These are phyloP conservation scores for Orthosia cruda DNA, from an alignment of 2,888 invertebrate species.

Conservation along the genomic window DNA sequence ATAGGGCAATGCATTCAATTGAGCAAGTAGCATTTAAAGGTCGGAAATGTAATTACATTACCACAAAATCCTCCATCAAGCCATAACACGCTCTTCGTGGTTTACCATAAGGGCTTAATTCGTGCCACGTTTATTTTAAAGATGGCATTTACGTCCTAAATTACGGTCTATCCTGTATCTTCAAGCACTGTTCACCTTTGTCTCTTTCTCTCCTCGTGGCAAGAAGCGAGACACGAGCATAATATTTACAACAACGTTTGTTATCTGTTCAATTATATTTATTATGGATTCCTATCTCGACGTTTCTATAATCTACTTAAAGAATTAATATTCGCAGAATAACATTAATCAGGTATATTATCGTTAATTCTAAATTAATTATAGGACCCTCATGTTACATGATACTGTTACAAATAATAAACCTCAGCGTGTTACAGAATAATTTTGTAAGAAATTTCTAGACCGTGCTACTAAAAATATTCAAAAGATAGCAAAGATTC, in stretches of 20 bases:
- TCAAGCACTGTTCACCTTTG: slow-evolving; percentile 7
- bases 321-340: neutral
- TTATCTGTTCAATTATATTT: slow-evolving; percentile 16
- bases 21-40: slow-evolving; percentile 77
- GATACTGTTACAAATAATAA: neutral
- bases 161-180: slow-evolving; percentile 42
- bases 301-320: neutral
- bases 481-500: neutral
- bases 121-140: slow-evolving; percentile 16
- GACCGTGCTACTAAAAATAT: slow-evolving; percentile 23
- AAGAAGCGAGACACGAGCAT: slow-evolving; percentile 21
- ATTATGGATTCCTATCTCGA: neutral
- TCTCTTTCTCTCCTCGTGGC: slow-evolving; percentile 16
- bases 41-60: slow-evolving; percentile 51
- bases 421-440: neutral
- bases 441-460: slow-evolving; percentile 2
- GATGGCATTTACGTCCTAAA: slow-evolving; percentile 46
- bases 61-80: slow-evolving; percentile 49
- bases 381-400: neutral
- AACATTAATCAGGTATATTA: neutral
- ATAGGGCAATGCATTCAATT: slow-evolving; percentile 66
- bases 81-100: slow-evolving; percentile 31
- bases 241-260: slow-evolving; percentile 35
- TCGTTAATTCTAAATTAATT: neutral
- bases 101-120: slow-evolving; percentile 44